These are phyloP conservation scores for Parauchenoglanis punctatus DNA, from an alignment of 2,797 vertebrate species.

Conservation along the genomic window DNA sequence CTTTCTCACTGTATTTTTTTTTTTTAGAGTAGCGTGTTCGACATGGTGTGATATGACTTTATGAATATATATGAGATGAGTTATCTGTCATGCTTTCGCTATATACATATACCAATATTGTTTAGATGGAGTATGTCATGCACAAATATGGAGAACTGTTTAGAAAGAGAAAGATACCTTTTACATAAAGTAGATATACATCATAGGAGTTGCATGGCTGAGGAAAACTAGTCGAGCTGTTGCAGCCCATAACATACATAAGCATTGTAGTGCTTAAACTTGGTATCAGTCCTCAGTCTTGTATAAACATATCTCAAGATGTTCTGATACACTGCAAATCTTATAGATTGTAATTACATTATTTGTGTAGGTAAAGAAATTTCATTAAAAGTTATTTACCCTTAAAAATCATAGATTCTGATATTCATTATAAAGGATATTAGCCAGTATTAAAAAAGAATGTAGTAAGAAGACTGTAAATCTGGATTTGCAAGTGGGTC, in stretches of 20 bases:
- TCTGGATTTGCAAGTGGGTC: not conserved
- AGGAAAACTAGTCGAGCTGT: slow-evolving; percentile 4
- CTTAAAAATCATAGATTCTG: not conserved
- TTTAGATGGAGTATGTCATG: slow-evolving; percentile 54
- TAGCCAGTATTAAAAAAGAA: not conserved
- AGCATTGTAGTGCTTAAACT: not conserved
- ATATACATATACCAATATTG: slow-evolving; percentile 57
- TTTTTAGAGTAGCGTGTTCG: slow-evolving; percentile 48
- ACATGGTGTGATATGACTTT: slow-evolving; percentile 53
- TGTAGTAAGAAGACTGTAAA: not conserved
- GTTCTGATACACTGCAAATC: not conserved
- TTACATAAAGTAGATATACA: slow-evolving; percentile 42
- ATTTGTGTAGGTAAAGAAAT: not conserved
- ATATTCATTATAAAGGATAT: not conserved
- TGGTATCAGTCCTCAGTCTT: not conserved
- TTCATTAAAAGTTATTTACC: not conserved
- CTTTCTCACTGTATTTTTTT: slow-evolving; percentile 37
- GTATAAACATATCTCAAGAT: not conserved
- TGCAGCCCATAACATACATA: not conserved
- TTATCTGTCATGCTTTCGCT: slow-evolving; percentile 60
- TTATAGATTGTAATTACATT: not conserved
- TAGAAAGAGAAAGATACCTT: slow-evolving; percentile 52
- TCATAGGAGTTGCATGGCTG: not conserved
- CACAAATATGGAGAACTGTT: slow-evolving; percentile 54
- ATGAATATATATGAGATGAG: slow-evolving; percentile 51